Percentiles rank a stretch among this genome's conserved stretches.
phyloP scores from a whole-genome alignment of 2,888 invertebrate genomes.

The Subacronicta megacephala region DNA sequence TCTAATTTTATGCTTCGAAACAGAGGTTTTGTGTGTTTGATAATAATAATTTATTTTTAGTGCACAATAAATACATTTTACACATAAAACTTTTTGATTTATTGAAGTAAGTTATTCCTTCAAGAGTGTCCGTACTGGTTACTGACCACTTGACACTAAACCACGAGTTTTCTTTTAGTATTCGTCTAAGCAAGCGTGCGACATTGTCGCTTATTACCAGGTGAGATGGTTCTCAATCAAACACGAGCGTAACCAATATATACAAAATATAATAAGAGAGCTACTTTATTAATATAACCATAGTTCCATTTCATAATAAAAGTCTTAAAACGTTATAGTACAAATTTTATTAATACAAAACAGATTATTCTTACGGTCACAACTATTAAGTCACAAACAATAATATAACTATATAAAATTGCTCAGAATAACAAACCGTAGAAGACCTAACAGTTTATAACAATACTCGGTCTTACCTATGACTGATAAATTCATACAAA shows the following conservation, averaged over 20 bases:
- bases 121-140: no score
- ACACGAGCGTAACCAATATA: no score
- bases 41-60: constrained; percentile 68
- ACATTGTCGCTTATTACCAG: no score
- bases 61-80: constrained; percentile 80
- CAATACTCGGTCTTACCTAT: constrained; percentile 25
- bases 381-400: constrained; percentile 52
- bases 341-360: constrained; percentile 50
- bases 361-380: constrained; percentile 43
- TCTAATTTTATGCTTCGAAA: constrained; percentile 64
- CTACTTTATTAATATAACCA: no score
- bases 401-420: constrained; percentile 41
- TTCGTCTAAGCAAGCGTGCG: no score
- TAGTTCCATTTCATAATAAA: constrained; percentile 9
- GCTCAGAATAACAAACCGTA: constrained; percentile 36
- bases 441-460: constrained; percentile 13
- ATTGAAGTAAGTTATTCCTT: no score
- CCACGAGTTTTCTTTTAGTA: no score
- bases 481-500: constrained; percentile 46
- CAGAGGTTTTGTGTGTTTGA: constrained; percentile 63
- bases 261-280: no score
- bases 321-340: constrained; percentile 16
- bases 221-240: no score
- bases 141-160: no score
- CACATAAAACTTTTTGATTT: constrained; percentile 56